phyloP scores from a whole-genome alignment of 2,888 invertebrate species.

The Ctenicera cuprea region DNA sequence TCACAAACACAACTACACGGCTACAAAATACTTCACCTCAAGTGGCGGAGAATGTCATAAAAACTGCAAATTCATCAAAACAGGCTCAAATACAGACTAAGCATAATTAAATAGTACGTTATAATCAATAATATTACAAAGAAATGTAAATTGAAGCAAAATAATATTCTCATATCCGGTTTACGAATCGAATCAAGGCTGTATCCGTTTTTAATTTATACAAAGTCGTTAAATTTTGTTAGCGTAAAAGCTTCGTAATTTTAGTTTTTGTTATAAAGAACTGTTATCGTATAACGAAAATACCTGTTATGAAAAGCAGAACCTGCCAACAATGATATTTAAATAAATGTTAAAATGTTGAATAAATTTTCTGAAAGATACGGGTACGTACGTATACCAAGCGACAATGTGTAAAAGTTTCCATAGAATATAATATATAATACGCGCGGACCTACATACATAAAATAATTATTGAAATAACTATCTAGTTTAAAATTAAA shows the following conservation, averaged over 20 bases:
- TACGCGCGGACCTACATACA: no score
- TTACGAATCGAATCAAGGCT: neutral
- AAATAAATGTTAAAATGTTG: slow-evolving; percentile 15
- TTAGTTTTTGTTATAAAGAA: no score
- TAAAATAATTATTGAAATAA: no score
- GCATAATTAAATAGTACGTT: slow-evolving; percentile 1
- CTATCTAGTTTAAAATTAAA: no score
- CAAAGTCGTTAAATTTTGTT: neutral
- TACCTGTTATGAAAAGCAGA: neutral
- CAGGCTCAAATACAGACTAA: neutral
- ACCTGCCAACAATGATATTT: neutral
- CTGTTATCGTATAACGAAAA: neutral
- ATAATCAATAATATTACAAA: neutral
- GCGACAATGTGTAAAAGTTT: no score
- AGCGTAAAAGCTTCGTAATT: no score
- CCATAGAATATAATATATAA: no score
- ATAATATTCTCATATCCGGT: slow-evolving; percentile 19
- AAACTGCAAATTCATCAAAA: neutral
- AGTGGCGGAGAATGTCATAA: neutral
- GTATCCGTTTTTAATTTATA: neutral
- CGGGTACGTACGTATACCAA: no score
- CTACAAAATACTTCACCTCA: neutral
- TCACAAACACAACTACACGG: no score
- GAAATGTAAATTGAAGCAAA: neutral
- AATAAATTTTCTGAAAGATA: slow-evolving; percentile 1